Evolutionary conservation across 2,888 invertebrate genomes (phyloP).

Genomic region (Aspidapion aeneum): DNA sequence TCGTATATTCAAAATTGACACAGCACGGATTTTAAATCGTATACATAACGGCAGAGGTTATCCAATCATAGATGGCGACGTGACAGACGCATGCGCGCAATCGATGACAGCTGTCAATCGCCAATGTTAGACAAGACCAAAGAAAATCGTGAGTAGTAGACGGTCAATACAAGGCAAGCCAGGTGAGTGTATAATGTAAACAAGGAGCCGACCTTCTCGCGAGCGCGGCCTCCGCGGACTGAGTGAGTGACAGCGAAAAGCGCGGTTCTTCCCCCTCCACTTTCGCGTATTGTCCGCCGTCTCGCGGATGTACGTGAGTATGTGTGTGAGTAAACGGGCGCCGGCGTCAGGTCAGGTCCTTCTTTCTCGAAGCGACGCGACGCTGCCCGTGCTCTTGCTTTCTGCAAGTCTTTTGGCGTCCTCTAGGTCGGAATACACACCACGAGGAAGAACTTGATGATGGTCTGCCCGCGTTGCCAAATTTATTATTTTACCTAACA

Average conservation of each 20-base stretch:
- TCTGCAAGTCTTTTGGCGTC: background rate
- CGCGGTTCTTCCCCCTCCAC: constrained; percentile 44
- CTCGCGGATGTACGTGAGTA: constrained; percentile 42
- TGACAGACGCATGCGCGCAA: background rate
- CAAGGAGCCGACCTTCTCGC: constrained; percentile 39
- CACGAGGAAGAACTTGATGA: background rate
- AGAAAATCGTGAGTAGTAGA: constrained; percentile 1
- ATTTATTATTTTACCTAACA: too few species aligned
- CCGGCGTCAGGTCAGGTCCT: constrained; percentile 35
- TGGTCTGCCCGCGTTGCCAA: background rate
- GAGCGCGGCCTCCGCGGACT: constrained; percentile 47
- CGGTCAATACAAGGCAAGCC: constrained; percentile 10
- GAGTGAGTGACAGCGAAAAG: constrained; percentile 49
- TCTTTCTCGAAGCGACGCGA: background rate
- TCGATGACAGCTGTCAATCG: background rate
- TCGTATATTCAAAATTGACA: background rate
- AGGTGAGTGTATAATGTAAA: constrained; percentile 21
- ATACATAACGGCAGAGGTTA: background rate
- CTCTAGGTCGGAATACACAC: background rate
- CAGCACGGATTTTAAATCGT: background rate
- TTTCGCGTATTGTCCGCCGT: constrained; percentile 39
- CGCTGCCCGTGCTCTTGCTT: background rate
- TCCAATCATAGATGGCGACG: background rate
- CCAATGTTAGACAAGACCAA: background rate
- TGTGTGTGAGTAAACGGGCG: constrained; percentile 37